Evolutionary conservation across 2,797 vertebrate species (phyloP).

Genomic region (Premnoplex brunnescens): DNA sequence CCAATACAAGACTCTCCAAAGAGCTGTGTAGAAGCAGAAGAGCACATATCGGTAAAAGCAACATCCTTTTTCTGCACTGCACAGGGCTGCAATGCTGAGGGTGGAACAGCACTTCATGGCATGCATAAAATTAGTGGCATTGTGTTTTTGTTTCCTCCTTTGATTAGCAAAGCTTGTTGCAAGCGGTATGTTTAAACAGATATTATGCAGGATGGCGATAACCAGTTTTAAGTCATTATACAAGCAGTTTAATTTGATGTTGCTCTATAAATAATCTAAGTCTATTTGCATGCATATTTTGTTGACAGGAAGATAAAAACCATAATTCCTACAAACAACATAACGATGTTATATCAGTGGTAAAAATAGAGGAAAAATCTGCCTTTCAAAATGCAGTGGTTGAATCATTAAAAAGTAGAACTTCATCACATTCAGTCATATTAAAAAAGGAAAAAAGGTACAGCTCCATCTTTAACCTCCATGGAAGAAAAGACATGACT

Average conservation of each 20-base stretch:
- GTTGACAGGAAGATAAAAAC: conserved; percentile 62
- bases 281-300: conserved; percentile 73
- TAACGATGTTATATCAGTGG: conserved; percentile 58
- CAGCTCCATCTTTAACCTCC: neutral
- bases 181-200: conserved; percentile 59
- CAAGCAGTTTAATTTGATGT: conserved; percentile 74
- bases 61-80: neutral
- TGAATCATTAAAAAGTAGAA: conserved; percentile 29
- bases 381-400: conserved; percentile 16
- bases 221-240: conserved; percentile 68
- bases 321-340: conserved; percentile 57
- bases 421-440: neutral
- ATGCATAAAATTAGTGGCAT: conserved; percentile 38
- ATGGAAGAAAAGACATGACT: neutral
- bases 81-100: neutral
- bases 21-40: neutral
- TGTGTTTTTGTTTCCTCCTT: conserved; percentile 42
- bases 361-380: conserved; percentile 26
- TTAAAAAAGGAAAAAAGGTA: neutral
- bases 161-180: conserved; percentile 48
- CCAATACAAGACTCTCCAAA: neutral
- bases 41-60: neutral
- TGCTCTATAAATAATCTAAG: conserved; percentile 69
- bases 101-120: neutral
- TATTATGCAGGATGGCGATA: conserved; percentile 59